These are phyloP conservation scores for Leptinotarsa defecta DNA, from an alignment of 1,140 invertebrate species.

Conservation along the genomic window DNA sequence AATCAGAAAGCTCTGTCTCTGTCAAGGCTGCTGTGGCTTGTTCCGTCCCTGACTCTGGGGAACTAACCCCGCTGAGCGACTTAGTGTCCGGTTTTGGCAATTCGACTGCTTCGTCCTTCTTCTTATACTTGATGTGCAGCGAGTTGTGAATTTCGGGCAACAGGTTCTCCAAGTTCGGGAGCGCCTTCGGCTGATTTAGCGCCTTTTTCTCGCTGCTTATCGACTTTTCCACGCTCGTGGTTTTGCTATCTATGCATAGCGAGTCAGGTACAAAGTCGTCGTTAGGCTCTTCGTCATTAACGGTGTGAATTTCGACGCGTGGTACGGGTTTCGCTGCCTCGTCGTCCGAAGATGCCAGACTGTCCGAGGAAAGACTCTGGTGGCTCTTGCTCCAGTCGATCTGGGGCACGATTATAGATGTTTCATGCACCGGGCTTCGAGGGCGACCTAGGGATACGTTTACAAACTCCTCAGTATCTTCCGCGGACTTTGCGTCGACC, in stretches of 20 bases:
- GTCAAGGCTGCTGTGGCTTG: conserved; percentile 72
- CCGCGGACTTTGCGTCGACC: conserved; percentile 30
- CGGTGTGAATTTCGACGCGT: conserved; percentile 37
- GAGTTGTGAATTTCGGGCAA: conserved; percentile 46
- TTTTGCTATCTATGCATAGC: conserved; percentile 9
- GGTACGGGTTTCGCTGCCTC: conserved; percentile 43
- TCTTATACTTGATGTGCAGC: conserved; percentile 40
- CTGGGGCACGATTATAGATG: conserved; percentile 66
- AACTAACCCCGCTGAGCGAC: conserved; percentile 58
- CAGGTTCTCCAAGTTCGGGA: conserved; percentile 48
- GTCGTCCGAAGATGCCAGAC: conserved; percentile 64
- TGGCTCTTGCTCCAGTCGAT: conserved; percentile 64
- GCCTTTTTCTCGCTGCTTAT: conserved; percentile 50
- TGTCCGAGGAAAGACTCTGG: conserved; percentile 60
- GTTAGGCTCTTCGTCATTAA: conserved; percentile 27
- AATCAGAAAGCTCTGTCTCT: conserved; percentile 84
- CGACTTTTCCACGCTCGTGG: conserved; percentile 38
- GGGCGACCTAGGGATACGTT: conserved; percentile 60
- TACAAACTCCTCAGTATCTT: conserved; percentile 45
- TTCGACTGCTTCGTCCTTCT: conserved; percentile 27
- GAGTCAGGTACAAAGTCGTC: conserved; percentile 42
- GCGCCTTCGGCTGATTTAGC: conserved; percentile 53
- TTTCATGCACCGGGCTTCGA: conserved; percentile 65
- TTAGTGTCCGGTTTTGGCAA: conserved; percentile 29
- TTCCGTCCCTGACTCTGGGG: conserved; percentile 64